Evolutionary conservation across 2,888 invertebrate genomes (phyloP).

Genomic region (Drosophila neoperkinsi): DNA sequence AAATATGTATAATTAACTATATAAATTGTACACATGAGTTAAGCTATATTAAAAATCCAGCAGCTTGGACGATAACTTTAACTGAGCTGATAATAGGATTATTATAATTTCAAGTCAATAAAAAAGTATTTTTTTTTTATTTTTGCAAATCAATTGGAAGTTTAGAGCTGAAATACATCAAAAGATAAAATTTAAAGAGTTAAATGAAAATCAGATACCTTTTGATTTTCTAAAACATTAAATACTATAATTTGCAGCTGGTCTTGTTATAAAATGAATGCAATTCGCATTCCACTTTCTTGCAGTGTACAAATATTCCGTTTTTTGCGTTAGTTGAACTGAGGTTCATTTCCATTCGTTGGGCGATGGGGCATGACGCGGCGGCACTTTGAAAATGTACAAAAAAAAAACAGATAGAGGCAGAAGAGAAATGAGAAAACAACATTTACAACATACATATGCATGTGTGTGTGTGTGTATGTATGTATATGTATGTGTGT

Average conservation of each 20-base stretch:
- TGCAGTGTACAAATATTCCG: constrained; percentile 35
- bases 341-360: constrained; percentile 9
- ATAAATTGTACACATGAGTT: background rate
- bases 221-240: background rate
- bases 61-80: background rate
- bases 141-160: background rate
- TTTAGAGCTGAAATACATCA: background rate
- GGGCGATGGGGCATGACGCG: background rate
- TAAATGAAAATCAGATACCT: background rate
- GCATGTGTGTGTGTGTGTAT: constrained; percentile 5
- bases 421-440: constrained; percentile 17
- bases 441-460: constrained; percentile 13
- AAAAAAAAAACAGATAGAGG: constrained; percentile 23
- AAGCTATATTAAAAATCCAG: background rate
- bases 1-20: background rate
- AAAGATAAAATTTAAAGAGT: background rate
- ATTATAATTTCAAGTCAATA: background rate
- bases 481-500: background rate
- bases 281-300: background rate
- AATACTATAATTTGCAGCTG: too few species aligned
- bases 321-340: constrained; percentile 38
- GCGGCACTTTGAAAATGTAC: constrained; percentile 23
- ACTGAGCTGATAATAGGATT: background rate
- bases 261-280: background rate
- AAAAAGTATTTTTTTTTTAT: background rate